Base-by-base conservation (phyloP, 1,140 invertebrate genomes). In the Belonocnema kinseyi region DNA sequence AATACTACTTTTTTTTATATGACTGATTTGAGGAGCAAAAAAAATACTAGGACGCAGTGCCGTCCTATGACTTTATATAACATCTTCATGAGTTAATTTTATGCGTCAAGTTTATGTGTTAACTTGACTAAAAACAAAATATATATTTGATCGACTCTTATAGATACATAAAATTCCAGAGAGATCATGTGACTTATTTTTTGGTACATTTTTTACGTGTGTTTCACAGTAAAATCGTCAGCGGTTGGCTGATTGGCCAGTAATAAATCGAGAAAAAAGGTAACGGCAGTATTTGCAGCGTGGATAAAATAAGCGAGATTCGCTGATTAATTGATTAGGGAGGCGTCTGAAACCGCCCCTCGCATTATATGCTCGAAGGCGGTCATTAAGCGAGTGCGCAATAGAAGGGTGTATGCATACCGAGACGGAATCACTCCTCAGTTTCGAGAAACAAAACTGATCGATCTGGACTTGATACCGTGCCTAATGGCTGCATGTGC, bases 321-420 rank as follows among this genome's bases (percentile, higher is more conserved):
- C 85, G 80, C 85, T 90, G 89, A 90, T 90, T 89, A 90, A 90
- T 90, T 88, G 89, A 90, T 89, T 88, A 88, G 85, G 87, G 85
- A 88, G 89, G 87, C 82, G 86, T 84, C 80, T 83, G 85, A 83
- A 82, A 79, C 81, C 87, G 89, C 88, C 88, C 85, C 79, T 74
- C 80, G 77, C 83, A 86, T 90, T 89, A 90, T 82, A 82, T 80
- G 72, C 77, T 53, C 75, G 77, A 82, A 82, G 80, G 82, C 86
- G 79, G 83, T 89, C 87, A 86, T 89, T 89, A 88, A 79, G 82
- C 70, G 79, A 76, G 17, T 72, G 77, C 53, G 61, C 61, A 66
- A 66, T 26, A 66, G 40, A 61, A 73, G 50, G 19, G 78, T 78
- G 79, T 66, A 77, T 76, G 66, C 82, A 51, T 76, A 77, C 61